Evolutionary conservation across 1,140 invertebrate genomes (phyloP), one percentile per base, ranked within the genome.

Genomic region (Sycophaga agraensis): DNA sequence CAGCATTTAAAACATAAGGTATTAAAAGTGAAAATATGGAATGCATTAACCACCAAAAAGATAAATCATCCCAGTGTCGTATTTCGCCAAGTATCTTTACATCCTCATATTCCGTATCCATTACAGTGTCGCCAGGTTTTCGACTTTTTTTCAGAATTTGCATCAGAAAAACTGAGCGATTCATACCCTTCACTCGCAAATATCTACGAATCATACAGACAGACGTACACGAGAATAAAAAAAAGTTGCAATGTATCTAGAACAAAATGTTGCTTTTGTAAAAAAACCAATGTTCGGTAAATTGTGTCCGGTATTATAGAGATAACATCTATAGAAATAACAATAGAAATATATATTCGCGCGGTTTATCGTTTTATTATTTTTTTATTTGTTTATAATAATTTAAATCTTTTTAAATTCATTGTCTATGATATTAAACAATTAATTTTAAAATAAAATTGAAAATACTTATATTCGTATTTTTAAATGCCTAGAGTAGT

Each of bases 81-180:
- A 31, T 39, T 51, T 54, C n/a, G 22, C 39, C 31, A 46, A 48
- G 43, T 61, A 48, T 48, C 59, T 53, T 55, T 55, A 61, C 51
- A 54, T 48, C 17, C 59, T 61, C 51, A 40, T 61, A 61, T 55
- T 61, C 43, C 21, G 42, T 40, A 48, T 54, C 50, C 50, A 60
- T 54, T 60, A 60, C 16, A 17, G 31, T 61, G 43, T 54, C 40
- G 9, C 35, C 45, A 8, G 9, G 39, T 55, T 49, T 40, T 12
- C 22, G 0, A 22, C 17, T 54, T 60, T 54, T 61, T 61, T 55
- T 12, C 0, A 16, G 40, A 55, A 60, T 61, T 61, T 61, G 43
- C 59, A 53, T 61, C 43, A 55, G 55, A n/a, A 37, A 28, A 48
- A 55, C 35, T 12, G 4, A 11, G 34, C 51, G 43, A 61, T 61